Evolutionary conservation across 2,888 invertebrate species (phyloP), one percentile per base, ranked within the genome.

Genomic region (Dicycla oo): DNA sequence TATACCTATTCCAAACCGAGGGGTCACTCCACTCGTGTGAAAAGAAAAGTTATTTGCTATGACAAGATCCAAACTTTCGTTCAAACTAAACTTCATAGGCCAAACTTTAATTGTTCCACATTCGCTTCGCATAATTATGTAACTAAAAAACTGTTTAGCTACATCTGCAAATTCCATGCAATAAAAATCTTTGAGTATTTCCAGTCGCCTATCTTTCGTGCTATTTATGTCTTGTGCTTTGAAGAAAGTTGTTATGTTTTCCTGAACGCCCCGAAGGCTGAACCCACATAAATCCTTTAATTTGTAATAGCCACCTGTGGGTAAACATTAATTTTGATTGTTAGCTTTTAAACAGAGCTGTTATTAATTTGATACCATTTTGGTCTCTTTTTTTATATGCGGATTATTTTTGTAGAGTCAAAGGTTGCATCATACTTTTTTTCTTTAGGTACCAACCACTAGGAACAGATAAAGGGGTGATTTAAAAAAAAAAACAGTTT

Each of bases 111-210:
- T 40, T 40, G 20, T 30, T 61, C 2, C 15, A 30, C 30, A 62
- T n/a, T 47, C 47, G n/a, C 10, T n/a, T 45, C 18, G 10, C 18
- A n/a, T 34, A 34, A 34, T 34, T 34, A 34, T 30, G 8, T 61
- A 18, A 30, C n/a, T 47, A 47, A 49, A 58, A 61, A 56, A 45
- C 43, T 5, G 56, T 51, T 78, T 20, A 57, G 30, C n/a, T 15
- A 71, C 51, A 71, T 78, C 30, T 78, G 57, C 45, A 62, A 62
- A 78, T 57, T 56, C 45, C 49, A n/a, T 51, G 49, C 45, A 77
- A 61, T 70, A 45, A 77, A 61, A 58, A 60, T 61, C 26, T 61
- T 61, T 45, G 23, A 75, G 61, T 30, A 51, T 57, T 78, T 70
- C 61, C 51, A 70, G 61, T n/a, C 30, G 70, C 20, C 47, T 61